Evolutionary conservation across 2,888 invertebrate genomes (phyloP).

Genomic region (Phengaris arion): DNA sequence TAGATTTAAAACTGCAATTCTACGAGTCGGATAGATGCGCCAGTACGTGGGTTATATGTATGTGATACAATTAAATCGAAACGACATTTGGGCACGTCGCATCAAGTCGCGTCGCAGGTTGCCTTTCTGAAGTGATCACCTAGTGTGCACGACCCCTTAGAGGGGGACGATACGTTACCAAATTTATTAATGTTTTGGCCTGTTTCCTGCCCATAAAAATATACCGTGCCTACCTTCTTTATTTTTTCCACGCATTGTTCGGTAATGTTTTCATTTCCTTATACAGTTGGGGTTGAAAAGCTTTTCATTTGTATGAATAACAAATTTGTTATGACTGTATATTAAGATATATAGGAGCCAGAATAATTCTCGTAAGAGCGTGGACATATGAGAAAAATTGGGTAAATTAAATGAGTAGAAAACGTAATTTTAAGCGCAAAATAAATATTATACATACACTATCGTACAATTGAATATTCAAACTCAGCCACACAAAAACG

Average conservation of each 20-base stretch:
- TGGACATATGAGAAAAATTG: background rate
- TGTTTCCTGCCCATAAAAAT: constrained; percentile 24
- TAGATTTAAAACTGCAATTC: background rate
- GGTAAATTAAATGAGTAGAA: too few relatives aligned
- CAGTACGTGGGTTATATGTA: background rate
- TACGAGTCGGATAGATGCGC: background rate
- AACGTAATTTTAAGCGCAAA: too few relatives aligned
- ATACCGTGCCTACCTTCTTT: constrained; percentile 24
- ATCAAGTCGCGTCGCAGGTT: background rate
- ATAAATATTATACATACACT: too few relatives aligned
- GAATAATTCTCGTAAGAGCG: background rate
- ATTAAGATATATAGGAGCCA: background rate
- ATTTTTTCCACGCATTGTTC: constrained; percentile 25
- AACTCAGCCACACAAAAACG: background rate
- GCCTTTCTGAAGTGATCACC: background rate
- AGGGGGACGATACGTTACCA: constrained; percentile 24
- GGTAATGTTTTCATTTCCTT: constrained; percentile 28
- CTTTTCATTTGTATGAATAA: constrained; percentile 19
- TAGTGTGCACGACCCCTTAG: background rate
- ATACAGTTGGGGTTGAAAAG: constrained; percentile 22
- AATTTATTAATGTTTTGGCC: constrained; percentile 28
- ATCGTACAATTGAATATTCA: too few relatives aligned
- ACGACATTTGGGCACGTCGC: background rate
- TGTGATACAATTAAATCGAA: background rate
- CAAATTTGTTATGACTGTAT: constrained; percentile 1